Percentiles rank a stretch among this genome's conserved stretches.
Conservation (phyloP, 2,797 vertebrate genomes). For the Naso thynnoides region DNA sequence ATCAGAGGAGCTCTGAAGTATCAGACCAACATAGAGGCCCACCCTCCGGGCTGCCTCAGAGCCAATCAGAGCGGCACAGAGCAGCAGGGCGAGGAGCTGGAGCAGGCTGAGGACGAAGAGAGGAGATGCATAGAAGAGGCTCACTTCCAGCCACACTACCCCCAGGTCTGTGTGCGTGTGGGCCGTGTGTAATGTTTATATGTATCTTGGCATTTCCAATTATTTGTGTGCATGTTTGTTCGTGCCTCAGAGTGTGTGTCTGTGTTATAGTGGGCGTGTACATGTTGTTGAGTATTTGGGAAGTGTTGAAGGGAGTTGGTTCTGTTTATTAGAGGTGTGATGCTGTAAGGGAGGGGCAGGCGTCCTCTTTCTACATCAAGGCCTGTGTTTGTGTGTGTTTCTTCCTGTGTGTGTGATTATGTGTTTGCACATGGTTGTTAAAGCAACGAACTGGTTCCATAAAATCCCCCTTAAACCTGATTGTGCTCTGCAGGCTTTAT, state of each 20-base stretch:
- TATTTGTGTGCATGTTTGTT: constrained; percentile 6
- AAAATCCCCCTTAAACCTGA: constrained; percentile 69
- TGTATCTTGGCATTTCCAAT: background rate
- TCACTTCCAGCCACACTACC: constrained; percentile 91
- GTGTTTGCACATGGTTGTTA: constrained; percentile 75
- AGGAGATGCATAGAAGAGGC: constrained; percentile 89
- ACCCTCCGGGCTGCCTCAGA: constrained; percentile 92
- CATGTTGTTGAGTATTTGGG: constrained; percentile 34
- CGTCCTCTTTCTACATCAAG: constrained; percentile 63
- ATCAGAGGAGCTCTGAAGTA: constrained; percentile 95
- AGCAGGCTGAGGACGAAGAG: constrained; percentile 69
- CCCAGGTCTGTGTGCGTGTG: constrained; percentile 88
- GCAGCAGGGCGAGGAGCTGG: constrained; percentile 61
- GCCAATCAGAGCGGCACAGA: constrained; percentile 84
- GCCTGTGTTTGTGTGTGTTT: constrained; percentile 56
- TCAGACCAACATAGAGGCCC: constrained; percentile 91
- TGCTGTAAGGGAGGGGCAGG: constrained; percentile 55
- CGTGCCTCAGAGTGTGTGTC: constrained; percentile 19
- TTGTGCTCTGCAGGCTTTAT: constrained; percentile 52
- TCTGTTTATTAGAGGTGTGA: constrained; percentile 66
- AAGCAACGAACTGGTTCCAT: constrained; percentile 58
- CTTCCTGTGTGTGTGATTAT: constrained; percentile 62
- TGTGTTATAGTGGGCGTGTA: constrained; percentile 4
- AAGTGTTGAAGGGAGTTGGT: constrained; percentile 47
- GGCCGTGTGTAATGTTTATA: background rate